Base-by-base conservation (phyloP, 2,888 invertebrate genomes). In the Tinea trinotella region DNA sequence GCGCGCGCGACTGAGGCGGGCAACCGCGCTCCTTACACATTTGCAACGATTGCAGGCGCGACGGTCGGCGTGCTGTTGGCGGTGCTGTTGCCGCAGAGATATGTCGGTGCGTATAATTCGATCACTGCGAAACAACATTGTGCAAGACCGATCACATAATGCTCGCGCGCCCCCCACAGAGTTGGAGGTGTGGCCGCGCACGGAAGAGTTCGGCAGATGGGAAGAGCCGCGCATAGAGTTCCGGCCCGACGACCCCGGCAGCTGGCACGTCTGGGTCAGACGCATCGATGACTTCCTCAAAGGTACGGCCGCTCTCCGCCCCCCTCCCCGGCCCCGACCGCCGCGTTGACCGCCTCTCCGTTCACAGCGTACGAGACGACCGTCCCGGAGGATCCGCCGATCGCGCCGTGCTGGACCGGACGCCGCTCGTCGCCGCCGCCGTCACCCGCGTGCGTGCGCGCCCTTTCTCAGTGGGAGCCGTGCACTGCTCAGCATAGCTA, bases 401-500 rank as follows among this genome's bases (percentile, higher is more conserved):
- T 83, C 0, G 84, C 83, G 0, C 84, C 84, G 0, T 85, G 84
- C 62, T 74, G 80, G 1, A 69, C 66, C 1, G 74, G 54, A 15
- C 70, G 58, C 60, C 70, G 68, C 1, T 68, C 66, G n/a, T 78
- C 81, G 53, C 72, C 70, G 57, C 48, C 68, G 44, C 71, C 80
- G 6, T 69, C 74, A 0, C 77, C 76, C 19, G 61, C 66, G 57
- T 84, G 84, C 56, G 78, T 77, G 34, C 62, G 69, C 13, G 52
- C 77, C 35, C 76, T 84, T 69, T 59, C 64, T 10, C 57, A 71
- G 57, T 85, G 82, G 81, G 62, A 64, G 1, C 89, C 88, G 0
- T 94, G 93, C 72, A 90, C 88, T 12, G 88, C 88, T 54, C 90
- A 90, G 60, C 88, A 91, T 58, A 87, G 88, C 63, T 95, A 90